phyloP scores from a whole-genome alignment of 2,797 vertebrate species.

The Catostomus latipinnis region DNA sequence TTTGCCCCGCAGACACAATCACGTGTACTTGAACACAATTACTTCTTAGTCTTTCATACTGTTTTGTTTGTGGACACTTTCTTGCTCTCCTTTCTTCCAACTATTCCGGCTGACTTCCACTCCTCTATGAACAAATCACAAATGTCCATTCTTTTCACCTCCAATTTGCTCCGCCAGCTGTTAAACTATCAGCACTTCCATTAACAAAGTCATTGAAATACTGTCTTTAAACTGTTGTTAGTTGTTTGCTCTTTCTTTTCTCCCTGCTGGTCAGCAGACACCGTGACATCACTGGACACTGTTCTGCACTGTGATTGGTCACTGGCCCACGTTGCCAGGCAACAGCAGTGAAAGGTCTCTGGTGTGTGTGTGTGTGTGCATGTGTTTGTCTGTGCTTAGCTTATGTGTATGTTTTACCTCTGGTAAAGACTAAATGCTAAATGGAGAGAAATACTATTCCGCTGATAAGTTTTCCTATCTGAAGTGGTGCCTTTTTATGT shows the following conservation, averaged over 20 bases:
- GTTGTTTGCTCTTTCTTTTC: conserved; percentile 21
- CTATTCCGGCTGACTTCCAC: conserved; percentile 7
- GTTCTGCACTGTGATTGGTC: conserved; percentile 81
- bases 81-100: neutral
- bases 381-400: conserved; percentile 48
- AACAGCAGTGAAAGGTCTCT: conserved; percentile 85
- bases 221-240: conserved; percentile 40
- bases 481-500: conserved; percentile 30
- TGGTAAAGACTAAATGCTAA: conserved; percentile 38
- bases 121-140: conserved; percentile 1
- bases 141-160: conserved; percentile 12
- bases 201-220: neutral
- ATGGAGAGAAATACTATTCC: neutral
- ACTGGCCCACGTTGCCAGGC: conserved; percentile 83
- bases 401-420: conserved; percentile 52
- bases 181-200: conserved; percentile 3
- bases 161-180: neutral
- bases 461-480: conserved; percentile 40
- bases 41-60: conserved; percentile 12
- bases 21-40: conserved; percentile 17
- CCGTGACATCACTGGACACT: conserved; percentile 85
- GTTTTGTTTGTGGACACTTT: conserved; percentile 8
- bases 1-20: conserved; percentile 20
- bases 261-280: conserved; percentile 77
- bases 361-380: conserved; percentile 39